These are phyloP conservation scores for Tychaedon coryphoeus DNA, from an alignment of 2,113 vertebrate species.

Conservation along the genomic window DNA sequence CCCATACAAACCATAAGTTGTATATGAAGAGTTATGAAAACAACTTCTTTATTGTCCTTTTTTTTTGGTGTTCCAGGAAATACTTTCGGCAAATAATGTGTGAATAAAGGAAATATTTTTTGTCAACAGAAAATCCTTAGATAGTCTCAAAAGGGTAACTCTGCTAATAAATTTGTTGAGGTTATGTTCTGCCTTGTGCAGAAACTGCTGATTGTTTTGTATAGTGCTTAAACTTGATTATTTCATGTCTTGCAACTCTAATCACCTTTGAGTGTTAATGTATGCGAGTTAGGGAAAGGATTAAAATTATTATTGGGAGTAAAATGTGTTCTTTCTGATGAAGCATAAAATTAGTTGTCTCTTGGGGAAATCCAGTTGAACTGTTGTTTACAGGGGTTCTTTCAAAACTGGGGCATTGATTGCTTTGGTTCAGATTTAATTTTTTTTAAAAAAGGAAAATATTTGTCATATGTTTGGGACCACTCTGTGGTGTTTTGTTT, in stretches of 20 bases:
- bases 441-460: neutral
- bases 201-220: neutral
- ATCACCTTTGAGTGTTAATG: slow-evolving; percentile 15
- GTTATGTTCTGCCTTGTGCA: neutral
- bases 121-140: neutral
- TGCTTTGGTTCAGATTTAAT: neutral
- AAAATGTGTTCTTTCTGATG: slow-evolving; percentile 33
- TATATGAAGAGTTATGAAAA: neutral
- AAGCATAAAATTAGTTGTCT: slow-evolving; percentile 31
- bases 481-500: neutral
- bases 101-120: neutral
- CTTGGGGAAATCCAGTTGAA: neutral
- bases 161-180: neutral
- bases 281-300: slow-evolving; percentile 4
- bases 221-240: neutral
- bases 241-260: slow-evolving; percentile 1
- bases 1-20: neutral
- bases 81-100: neutral
- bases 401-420: neutral
- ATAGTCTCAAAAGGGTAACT: neutral
- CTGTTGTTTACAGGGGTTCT: neutral
- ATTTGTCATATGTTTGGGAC: neutral
- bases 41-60: neutral
- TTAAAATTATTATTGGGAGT: slow-evolving; percentile 23
- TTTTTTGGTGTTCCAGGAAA: neutral